Evolutionary conservation across 2,113 vertebrate species (phyloP).

Genomic region (Corydoras maculifer): DNA sequence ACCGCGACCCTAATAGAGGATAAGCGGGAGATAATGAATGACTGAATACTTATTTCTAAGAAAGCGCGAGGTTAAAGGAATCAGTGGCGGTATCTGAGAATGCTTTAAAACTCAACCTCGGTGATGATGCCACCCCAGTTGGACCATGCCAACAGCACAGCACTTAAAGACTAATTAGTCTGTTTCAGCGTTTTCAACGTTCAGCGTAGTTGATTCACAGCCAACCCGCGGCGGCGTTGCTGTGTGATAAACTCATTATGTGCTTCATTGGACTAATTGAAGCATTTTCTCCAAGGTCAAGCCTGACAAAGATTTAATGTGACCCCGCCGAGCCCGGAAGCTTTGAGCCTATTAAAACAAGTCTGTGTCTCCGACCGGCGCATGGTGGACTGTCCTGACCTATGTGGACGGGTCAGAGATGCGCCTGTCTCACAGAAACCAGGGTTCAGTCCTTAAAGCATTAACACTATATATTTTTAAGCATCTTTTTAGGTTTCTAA

Average conservation of each 20-base stretch:
- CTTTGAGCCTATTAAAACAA: conserved; percentile 40
- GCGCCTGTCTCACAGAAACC: too few relatives aligned
- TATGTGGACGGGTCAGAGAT: too few relatives aligned
- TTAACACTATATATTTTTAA: too few relatives aligned
- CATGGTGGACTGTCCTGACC: conserved; percentile 20
- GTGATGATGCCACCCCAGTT: not conserved
- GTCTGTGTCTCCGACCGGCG: conserved; percentile 23
- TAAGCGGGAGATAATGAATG: too few relatives aligned
- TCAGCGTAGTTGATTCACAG: conserved; percentile 43
- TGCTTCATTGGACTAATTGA: conserved; percentile 63
- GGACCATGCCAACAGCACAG: not conserved
- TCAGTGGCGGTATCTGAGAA: too few relatives aligned
- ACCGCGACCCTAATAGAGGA: too few relatives aligned
- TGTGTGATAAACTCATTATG: conserved; percentile 59
- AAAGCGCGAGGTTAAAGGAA: too few relatives aligned
- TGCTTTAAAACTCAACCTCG: too few relatives aligned
- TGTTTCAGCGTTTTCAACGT: conserved; percentile 48
- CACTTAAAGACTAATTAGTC: conserved; percentile 41
- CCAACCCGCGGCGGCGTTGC: conserved; percentile 50
- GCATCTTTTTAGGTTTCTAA: too few relatives aligned
- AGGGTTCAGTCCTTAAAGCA: too few relatives aligned
- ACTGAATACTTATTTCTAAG: too few relatives aligned
- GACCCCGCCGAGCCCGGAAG: conserved; percentile 54
- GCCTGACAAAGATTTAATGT: conserved; percentile 64
- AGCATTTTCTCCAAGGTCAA: conserved; percentile 64